Conservation (phyloP, 2,888 invertebrate genomes). For the Synanthedon andrenaeformis region DNA sequence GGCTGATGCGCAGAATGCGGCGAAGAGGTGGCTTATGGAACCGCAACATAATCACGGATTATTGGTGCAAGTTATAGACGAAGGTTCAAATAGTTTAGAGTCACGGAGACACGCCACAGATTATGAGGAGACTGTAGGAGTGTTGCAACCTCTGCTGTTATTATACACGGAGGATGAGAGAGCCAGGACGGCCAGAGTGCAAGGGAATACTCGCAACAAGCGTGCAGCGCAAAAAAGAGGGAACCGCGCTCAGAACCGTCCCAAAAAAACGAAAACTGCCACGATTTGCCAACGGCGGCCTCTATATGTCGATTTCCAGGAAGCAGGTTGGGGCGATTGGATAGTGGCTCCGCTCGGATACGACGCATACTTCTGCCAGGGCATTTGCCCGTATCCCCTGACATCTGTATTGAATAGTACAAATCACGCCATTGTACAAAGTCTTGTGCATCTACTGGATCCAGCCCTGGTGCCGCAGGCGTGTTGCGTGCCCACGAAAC, state of each 20-base stretch:
- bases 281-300: slow-evolving; percentile 85
- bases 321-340: slow-evolving; percentile 99
- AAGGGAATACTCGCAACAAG: slow-evolving; percentile 74
- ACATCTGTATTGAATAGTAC: slow-evolving; percentile 95
- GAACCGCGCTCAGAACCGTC: slow-evolving; percentile 72
- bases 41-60: slow-evolving; percentile 86
- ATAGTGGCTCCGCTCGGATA: slow-evolving; percentile 97
- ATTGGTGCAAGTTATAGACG: slow-evolving; percentile 76
- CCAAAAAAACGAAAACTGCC: slow-evolving; percentile 68
- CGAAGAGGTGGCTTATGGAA: slow-evolving; percentile 84
- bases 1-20: slow-evolving; percentile 89
- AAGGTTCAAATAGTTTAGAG: slow-evolving; percentile 44
- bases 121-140: slow-evolving; percentile 72
- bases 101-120: slow-evolving; percentile 72
- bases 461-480: slow-evolving; percentile 93
- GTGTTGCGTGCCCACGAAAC: slow-evolving; percentile 96
- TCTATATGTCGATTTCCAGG: slow-evolving; percentile 94
- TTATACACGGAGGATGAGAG: slow-evolving; percentile 89
- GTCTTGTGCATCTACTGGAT: slow-evolving; percentile 93
- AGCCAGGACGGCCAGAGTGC: slow-evolving; percentile 65
- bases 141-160: slow-evolving; percentile 82
- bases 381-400: slow-evolving; percentile 94
- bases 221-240: slow-evolving; percentile 66
- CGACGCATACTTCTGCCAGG: slow-evolving; percentile 96
- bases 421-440: slow-evolving; percentile 98